A percentile compares a stretch with the other conserved stretches of the same genome.
phyloP scores from a whole-genome alignment of 2,797 vertebrate genomes.

The Xiphophorus birchmanni region DNA sequence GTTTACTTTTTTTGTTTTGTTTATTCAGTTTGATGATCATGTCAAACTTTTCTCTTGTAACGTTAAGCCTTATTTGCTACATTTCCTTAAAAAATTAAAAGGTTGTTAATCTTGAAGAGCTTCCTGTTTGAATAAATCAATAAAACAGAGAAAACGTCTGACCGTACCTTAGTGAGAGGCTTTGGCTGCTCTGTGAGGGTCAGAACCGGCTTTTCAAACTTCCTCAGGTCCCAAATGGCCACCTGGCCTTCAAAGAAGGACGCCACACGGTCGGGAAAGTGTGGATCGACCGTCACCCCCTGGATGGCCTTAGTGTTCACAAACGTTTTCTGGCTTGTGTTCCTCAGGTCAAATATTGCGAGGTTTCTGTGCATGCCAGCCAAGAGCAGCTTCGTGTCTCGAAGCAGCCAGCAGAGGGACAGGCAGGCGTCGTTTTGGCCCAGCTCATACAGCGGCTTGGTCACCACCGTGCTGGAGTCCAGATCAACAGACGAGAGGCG shows the following conservation, averaged over 20 bases:
- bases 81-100: neutral
- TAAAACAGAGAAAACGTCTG: neutral
- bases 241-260: slow-evolving; percentile 99
- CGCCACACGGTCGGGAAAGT: slow-evolving; percentile 93
- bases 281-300: slow-evolving; percentile 95
- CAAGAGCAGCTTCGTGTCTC: slow-evolving; percentile 93
- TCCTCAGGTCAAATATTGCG: slow-evolving; percentile 95
- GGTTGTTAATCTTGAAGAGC: neutral
- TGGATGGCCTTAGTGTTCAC: slow-evolving; percentile 99
- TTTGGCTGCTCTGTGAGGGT: slow-evolving; percentile 96
- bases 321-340: slow-evolving; percentile 98
- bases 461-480: slow-evolving; percentile 89
- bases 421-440: slow-evolving; percentile 97
- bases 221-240: slow-evolving; percentile 98
- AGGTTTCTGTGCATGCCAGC: slow-evolving; percentile 98
- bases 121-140: neutral
- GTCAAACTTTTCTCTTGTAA: neutral
- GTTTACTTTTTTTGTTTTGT: neutral
- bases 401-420: slow-evolving; percentile 96
- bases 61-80: neutral
- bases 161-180: slow-evolving; percentile 88
- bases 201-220: slow-evolving; percentile 97
- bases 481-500: slow-evolving; percentile 89
- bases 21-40: neutral
- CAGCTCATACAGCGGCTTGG: slow-evolving; percentile 94